These are phyloP conservation scores for Pterois miles DNA, from an alignment of 2,797 vertebrate genomes.

Conservation along the genomic window DNA sequence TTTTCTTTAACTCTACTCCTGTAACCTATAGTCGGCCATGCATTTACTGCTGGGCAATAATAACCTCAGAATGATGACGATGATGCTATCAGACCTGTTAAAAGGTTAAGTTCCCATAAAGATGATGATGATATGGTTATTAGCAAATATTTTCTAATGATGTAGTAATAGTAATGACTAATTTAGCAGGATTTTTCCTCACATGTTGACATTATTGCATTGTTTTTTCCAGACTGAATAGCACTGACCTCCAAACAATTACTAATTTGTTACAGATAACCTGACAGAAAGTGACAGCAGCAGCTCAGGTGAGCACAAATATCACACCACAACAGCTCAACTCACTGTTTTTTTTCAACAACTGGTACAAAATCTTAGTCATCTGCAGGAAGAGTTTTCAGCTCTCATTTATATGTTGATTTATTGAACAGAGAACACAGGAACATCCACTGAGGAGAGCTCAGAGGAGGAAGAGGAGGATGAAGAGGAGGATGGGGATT, in stretches of 20 bases:
- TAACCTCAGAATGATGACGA: neutral
- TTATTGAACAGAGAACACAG: constrained; percentile 58
- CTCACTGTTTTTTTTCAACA: neutral
- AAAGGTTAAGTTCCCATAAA: neutral
- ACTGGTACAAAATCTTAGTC: neutral
- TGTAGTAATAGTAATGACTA: neutral
- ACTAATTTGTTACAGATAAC: constrained; percentile 63
- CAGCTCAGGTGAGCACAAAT: constrained; percentile 66
- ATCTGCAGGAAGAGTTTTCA: neutral
- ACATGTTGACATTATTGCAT: neutral
- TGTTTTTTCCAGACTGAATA: neutral
- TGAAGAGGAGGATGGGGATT: constrained; percentile 56
- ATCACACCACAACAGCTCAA: neutral
- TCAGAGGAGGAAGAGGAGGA: constrained; percentile 75
- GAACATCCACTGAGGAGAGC: constrained; percentile 72
- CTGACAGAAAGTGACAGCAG: constrained; percentile 68
- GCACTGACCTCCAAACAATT: neutral
- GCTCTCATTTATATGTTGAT: neutral
- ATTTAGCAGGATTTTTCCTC: neutral
- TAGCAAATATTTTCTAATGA: neutral
- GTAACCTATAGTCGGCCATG: neutral
- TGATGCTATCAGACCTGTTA: neutral
- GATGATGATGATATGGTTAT: neutral
- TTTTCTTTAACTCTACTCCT: neutral
- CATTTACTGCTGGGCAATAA: neutral